phyloP scores from a whole-genome alignment of 2,888 invertebrate species.

The Chelonus formosanus region DNA sequence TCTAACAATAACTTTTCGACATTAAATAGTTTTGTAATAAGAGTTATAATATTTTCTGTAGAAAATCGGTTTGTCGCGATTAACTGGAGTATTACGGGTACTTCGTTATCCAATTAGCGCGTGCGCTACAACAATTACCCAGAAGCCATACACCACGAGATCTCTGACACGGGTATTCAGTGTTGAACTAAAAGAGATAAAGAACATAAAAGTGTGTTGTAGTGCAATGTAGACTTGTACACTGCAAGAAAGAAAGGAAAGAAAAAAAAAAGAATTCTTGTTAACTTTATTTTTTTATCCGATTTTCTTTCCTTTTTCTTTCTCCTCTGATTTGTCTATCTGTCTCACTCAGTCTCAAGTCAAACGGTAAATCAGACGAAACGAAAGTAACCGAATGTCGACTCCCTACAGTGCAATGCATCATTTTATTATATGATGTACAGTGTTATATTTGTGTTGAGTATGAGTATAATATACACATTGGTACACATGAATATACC shows the following conservation, averaged over 20 bases:
- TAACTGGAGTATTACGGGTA: constrained; percentile 11
- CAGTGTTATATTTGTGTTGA: constrained; percentile 32
- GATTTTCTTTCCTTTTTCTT: not conserved
- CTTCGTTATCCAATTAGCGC: constrained; percentile 35
- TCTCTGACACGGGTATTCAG: constrained; percentile 17
- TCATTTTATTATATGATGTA: constrained; percentile 40
- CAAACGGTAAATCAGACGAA: constrained; percentile 25
- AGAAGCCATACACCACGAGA: constrained; percentile 17
- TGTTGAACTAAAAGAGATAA: constrained; percentile 28
- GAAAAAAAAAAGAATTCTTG: constrained; percentile 12
- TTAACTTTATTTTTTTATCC: no score
- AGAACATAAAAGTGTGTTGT: constrained; percentile 25
- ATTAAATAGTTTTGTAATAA: not conserved
- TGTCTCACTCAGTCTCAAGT: not conserved
- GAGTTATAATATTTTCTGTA: not conserved
- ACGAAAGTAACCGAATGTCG: constrained; percentile 24
- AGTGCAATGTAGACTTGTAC: constrained; percentile 4
- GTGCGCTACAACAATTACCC: constrained; percentile 30
- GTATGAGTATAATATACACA: constrained; percentile 5
- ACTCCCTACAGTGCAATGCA: constrained; percentile 35
- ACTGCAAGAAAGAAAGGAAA: constrained; percentile 21
- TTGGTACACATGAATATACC: not conserved
- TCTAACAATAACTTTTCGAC: not conserved
- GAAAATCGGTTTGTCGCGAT: constrained; percentile 29
- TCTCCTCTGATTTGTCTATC: not conserved